Evolutionary conservation across 2,888 invertebrate genomes (phyloP).

Genomic region (Standfussiana lucernea): DNA sequence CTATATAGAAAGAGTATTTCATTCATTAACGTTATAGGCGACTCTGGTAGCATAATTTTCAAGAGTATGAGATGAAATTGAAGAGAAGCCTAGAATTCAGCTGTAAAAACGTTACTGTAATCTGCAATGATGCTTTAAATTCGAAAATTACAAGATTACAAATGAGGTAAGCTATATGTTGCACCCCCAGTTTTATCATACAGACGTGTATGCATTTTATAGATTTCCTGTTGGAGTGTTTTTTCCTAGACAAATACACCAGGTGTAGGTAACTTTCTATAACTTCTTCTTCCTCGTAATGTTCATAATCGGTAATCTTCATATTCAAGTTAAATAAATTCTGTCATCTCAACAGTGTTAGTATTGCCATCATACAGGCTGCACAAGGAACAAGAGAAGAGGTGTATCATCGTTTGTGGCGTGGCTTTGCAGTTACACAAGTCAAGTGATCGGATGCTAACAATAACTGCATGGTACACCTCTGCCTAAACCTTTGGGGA

Average conservation of each 20-base stretch:
- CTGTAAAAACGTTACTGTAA: no score
- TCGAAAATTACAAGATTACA: not conserved
- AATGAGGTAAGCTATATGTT: not conserved
- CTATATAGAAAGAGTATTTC: constrained; percentile 65
- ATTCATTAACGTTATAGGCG: not conserved
- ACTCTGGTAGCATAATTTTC: not conserved
- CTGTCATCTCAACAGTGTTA: not conserved
- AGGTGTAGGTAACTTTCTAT: not conserved
- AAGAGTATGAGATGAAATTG: not conserved
- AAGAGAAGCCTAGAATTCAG: not conserved
- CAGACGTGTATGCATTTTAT: not conserved
- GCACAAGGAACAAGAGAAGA: not conserved
- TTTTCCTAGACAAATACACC: not conserved
- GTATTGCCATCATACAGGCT: not conserved
- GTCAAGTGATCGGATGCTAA: not conserved
- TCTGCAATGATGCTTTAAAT: not conserved
- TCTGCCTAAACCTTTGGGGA: no score
- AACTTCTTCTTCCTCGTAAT: no score
- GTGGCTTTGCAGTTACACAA: not conserved
- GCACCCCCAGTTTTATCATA: not conserved
- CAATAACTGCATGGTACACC: no score
- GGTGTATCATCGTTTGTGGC: not conserved
- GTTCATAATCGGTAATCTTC: not conserved
- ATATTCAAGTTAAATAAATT: not conserved
- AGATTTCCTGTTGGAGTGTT: not conserved